These are phyloP conservation scores for Probosciger aterrimus DNA, from an alignment of 2,113 vertebrate genomes.

Conservation along the genomic window DNA sequence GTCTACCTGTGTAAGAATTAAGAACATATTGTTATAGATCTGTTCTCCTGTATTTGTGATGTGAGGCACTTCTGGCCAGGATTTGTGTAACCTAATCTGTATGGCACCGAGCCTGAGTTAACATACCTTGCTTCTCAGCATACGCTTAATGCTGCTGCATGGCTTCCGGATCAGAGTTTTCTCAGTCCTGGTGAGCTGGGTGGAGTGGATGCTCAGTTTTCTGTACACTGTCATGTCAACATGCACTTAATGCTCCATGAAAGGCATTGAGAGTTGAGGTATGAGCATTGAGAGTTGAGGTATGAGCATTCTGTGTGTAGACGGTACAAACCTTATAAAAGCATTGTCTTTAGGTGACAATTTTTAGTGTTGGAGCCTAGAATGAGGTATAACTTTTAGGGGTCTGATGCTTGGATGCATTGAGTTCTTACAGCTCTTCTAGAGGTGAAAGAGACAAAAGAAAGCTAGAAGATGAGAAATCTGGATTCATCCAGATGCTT, in stretches of 20 bases:
- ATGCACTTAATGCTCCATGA: background rate
- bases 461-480: background rate
- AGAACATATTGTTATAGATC: background rate
- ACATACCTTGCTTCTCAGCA: background rate
- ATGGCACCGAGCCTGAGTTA: background rate
- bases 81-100: background rate
- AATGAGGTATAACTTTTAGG: background rate
- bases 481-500: background rate
- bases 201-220: rapidly evolving
- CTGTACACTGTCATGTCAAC: rapidly evolving
- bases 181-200: background rate
- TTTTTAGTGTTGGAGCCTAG: background rate
- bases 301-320: background rate
- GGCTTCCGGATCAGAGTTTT: background rate
- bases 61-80: background rate
- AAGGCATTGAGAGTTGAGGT: background rate
- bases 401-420: background rate
- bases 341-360: rapidly evolving
- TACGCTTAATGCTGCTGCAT: background rate
- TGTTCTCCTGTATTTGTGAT: background rate
- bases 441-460: background rate
- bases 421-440: background rate
- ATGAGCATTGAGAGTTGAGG: background rate
- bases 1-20: background rate
- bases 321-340: too few relatives aligned